Evolutionary conservation across 2,888 invertebrate species (phyloP), one percentile per base, ranked within the genome.

Genomic region (Epsilonema sp.): DNA sequence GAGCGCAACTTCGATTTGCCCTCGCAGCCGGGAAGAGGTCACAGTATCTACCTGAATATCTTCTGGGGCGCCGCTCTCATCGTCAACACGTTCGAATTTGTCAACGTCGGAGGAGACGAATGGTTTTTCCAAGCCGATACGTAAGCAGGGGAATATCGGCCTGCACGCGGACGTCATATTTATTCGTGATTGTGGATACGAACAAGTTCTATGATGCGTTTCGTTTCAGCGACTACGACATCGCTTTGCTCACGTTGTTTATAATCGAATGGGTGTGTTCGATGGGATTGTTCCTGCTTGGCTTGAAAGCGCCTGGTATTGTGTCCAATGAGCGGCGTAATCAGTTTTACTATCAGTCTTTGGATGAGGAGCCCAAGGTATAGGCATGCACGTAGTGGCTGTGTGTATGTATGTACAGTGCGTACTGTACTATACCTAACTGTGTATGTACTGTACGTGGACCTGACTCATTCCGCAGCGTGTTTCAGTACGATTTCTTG

Each of bases 1-100:
- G 42, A 46, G 41, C 41, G 51, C n/a, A 51, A 51, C 39, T 51
- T 37, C 26, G 50, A 51, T 25, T 42, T 51, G 39, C 50, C 51
- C 13, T n/a, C 47, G 22, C 21, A 26, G 31, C 50, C 49, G 24
- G 26, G 40, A n/a, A 23, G 37, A 2, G 40, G 50, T 8, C 50
- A 51, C 45, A 43, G 46, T 26, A 19, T 51, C 11, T 45, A 45
- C 23, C 38, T 51, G 45, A 47, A 40, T 21, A 20, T 45, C 11
- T 48, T 51, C 44, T 51, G 51, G 51, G 47, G 26, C 16, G 2
- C 31, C 11, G 48, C 50, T 2, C 26, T 51, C 20, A 37, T 25
- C 31, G 36, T 46, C 16, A 50, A 51, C 48, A 26, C 46, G 16
- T 24, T 47, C 26, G 20, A 45, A 11, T 37, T 51, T 8, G 45